A percentile compares a stretch with the other conserved stretches of the same genome.
phyloP scores from a whole-genome alignment of 2,888 invertebrate species.

The Dasysyrphus tricinctus region DNA sequence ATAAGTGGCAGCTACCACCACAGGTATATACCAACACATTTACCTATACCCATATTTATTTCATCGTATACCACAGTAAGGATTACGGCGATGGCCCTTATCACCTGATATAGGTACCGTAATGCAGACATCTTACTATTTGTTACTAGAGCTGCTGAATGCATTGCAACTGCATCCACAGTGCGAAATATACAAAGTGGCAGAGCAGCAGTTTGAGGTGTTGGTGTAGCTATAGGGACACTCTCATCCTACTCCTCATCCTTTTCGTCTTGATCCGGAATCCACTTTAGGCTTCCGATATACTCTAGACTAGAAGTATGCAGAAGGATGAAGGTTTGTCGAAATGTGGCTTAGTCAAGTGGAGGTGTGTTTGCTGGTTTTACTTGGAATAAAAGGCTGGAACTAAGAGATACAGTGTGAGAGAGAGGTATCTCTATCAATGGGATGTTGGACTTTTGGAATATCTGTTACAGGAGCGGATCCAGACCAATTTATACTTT shows the following conservation, averaged over 20 bases:
- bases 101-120: constrained; percentile 57
- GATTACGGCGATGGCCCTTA: constrained; percentile 42
- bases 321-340: constrained; percentile 10
- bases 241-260: background rate
- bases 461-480: background rate
- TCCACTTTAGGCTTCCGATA: constrained; percentile 29
- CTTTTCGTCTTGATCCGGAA: constrained; percentile 37
- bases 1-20: constrained; percentile 61
- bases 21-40: constrained; percentile 16
- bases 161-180: constrained; percentile 50
- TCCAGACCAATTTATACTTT: too few species aligned
- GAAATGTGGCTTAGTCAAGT: constrained; percentile 18
- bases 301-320: background rate
- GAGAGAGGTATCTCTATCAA: background rate
- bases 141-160: constrained; percentile 43
- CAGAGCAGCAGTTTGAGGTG: constrained; percentile 3
- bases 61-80: background rate
- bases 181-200: constrained; percentile 30
- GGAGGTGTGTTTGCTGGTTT: constrained; percentile 46
- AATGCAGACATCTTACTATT: constrained; percentile 66
- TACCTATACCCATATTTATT: background rate
- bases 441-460: constrained; percentile 52
- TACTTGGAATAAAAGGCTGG: constrained; percentile 22
- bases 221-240: background rate
- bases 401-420: background rate